Conservation (phyloP, 2,888 invertebrate genomes). For the Dione juno region DNA sequence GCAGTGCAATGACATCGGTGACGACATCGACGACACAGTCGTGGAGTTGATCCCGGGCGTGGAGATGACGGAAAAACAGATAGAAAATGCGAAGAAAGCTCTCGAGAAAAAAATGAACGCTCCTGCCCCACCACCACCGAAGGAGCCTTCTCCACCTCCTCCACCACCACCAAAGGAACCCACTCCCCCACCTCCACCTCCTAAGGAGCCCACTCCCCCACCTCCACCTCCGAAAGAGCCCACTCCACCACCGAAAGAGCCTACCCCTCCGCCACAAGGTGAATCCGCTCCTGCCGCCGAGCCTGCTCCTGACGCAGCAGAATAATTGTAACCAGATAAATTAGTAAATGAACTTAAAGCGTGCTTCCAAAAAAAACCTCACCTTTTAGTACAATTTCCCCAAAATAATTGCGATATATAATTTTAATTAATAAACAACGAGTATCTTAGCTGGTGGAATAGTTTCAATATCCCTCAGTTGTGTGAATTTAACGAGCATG, state of each 20-base stretch:
- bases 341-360: not conserved
- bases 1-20: slow-evolving; percentile 95
- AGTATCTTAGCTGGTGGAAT: slow-evolving; percentile 80
- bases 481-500: slow-evolving; percentile 53
- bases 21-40: slow-evolving; percentile 96
- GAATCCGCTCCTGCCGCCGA: slow-evolving; percentile 50
- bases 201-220: slow-evolving; percentile 55
- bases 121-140: slow-evolving; percentile 51
- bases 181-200: slow-evolving; percentile 49
- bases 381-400: slow-evolving; percentile 8
- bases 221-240: slow-evolving; percentile 50
- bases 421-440: slow-evolving; percentile 62
- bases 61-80: slow-evolving; percentile 61
- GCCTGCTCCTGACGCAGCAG: slow-evolving; percentile 45
- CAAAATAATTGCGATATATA: slow-evolving; percentile 23
- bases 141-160: slow-evolving; percentile 51
- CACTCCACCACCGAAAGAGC: slow-evolving; percentile 53
- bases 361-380: slow-evolving; percentile 1
- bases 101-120: slow-evolving; percentile 40
- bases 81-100: slow-evolving; percentile 32
- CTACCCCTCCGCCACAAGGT: slow-evolving; percentile 49
- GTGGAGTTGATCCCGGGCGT: slow-evolving; percentile 89
- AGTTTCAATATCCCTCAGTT: slow-evolving; percentile 50
- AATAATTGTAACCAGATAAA: slow-evolving; percentile 23
- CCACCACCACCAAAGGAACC: slow-evolving; percentile 53